Percentiles rank a stretch among this genome's conserved stretches.
Conservation (phyloP, 2,797 vertebrate species). For the Simalia tracyae region DNA sequence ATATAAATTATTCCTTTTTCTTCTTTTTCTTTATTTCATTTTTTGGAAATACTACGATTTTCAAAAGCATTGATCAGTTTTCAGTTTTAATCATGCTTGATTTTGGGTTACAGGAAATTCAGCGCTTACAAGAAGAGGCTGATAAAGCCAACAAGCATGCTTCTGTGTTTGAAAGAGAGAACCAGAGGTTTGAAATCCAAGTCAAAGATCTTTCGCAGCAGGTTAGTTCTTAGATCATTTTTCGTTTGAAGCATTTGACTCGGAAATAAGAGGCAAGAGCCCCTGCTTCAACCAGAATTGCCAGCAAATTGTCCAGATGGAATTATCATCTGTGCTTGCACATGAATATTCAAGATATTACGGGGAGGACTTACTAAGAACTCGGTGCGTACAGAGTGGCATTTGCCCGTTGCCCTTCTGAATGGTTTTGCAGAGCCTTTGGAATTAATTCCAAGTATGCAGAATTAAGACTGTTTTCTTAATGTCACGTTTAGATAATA, state of each 20-base stretch:
- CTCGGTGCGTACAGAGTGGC: too few species aligned
- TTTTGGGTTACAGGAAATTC: conserved; percentile 83
- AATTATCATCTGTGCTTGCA: too few species aligned
- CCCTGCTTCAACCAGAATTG: too few species aligned
- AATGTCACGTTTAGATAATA: too few species aligned
- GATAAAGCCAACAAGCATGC: conserved; percentile 92
- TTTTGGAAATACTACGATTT: neutral
- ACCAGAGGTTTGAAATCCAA: conserved; percentile 87
- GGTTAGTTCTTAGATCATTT: conserved; percentile 69
- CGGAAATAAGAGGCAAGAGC: neutral
- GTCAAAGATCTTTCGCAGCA: conserved; percentile 90
- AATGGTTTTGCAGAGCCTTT: too few species aligned
- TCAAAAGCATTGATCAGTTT: neutral
- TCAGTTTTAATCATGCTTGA: conserved; percentile 19
- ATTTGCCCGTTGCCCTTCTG: too few species aligned
- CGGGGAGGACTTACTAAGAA: too few species aligned
- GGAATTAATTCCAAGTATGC: neutral
- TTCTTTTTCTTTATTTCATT: neutral
- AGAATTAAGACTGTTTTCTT: neutral
- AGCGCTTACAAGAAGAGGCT: conserved; percentile 85
- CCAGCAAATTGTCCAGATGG: too few species aligned
- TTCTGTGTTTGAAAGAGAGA: conserved; percentile 87
- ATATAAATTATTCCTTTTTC: neutral
- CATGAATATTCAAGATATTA: too few species aligned
- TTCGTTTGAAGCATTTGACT: neutral